phyloP scores from a whole-genome alignment of 2,888 invertebrate species.

The Ditula angustiorana region DNA sequence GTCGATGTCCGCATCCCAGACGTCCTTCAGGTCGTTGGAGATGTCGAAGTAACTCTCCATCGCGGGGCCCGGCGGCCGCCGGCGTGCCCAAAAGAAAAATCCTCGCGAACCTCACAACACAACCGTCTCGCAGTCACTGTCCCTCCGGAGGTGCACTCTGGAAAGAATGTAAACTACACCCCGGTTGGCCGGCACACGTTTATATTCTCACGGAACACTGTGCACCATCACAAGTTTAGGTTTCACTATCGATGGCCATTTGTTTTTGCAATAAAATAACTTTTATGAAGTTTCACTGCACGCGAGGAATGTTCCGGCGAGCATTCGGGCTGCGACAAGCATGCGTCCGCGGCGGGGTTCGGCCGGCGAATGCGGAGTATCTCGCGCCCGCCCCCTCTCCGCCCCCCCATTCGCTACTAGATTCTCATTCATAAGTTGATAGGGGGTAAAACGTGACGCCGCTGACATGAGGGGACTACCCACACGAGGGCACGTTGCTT shows the following conservation, averaged over 20 bases:
- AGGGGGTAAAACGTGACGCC: conserved; percentile 69
- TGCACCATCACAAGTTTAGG: conserved; percentile 74
- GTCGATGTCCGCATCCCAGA: conserved; percentile 93
- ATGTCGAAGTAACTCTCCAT: conserved; percentile 92
- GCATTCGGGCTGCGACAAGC: conserved; percentile 46
- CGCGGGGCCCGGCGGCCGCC: conserved; percentile 77
- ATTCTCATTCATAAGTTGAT: conserved; percentile 77
- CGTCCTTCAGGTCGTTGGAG: conserved; percentile 90
- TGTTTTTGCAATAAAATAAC: conserved; percentile 72
- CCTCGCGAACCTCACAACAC: conserved; percentile 68
- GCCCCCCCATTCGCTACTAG: conserved; percentile 51
- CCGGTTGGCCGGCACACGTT: conserved; percentile 58
- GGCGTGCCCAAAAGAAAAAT: conserved; percentile 65
- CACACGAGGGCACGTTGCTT: conserved; percentile 43
- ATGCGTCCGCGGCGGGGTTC: conserved; percentile 62
- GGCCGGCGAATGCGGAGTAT: conserved; percentile 73
- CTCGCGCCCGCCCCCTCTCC: conserved; percentile 46
- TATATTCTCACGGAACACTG: conserved; percentile 67
- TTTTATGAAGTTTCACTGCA: conserved; percentile 76
- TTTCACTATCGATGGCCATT: conserved; percentile 80
- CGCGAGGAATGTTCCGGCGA: conserved; percentile 56
- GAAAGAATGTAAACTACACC: conserved; percentile 57
- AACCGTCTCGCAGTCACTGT: conserved; percentile 70
- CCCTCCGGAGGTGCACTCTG: conserved; percentile 65
- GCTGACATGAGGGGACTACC: conserved; percentile 56